Percentiles rank a stretch among this genome's conserved stretches.
phyloP scores from a whole-genome alignment of 2,797 vertebrate species.

The Hippoglossus hippoglossus region DNA sequence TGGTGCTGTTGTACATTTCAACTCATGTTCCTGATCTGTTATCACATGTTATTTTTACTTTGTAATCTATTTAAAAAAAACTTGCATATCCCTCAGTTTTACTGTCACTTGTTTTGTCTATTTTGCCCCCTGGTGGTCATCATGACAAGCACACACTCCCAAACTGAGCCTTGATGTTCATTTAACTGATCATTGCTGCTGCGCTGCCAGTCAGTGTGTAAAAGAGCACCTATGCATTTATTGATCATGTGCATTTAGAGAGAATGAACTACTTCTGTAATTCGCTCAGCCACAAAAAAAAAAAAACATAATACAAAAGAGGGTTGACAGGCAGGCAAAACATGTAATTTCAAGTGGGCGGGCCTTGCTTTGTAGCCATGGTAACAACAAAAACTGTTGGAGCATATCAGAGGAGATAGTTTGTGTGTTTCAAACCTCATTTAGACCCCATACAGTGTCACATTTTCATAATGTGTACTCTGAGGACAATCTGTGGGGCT shows the following conservation, averaged over 20 bases:
- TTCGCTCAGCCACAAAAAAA: neutral
- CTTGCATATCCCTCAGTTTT: conserved; percentile 6
- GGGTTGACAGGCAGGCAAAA: conserved; percentile 52
- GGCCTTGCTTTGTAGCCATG: conserved; percentile 73
- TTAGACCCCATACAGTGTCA: conserved; percentile 62
- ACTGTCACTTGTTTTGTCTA: conserved; percentile 30
- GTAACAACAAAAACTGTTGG: conserved; percentile 76
- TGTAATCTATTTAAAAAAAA: conserved; percentile 1
- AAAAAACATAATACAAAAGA: conserved; percentile 4
- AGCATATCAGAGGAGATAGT: conserved; percentile 63
- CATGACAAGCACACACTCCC: conserved; percentile 21
- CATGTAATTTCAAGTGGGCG: conserved; percentile 68
- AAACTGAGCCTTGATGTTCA: neutral
- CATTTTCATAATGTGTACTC: conserved; percentile 56
- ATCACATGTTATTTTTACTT: neutral
- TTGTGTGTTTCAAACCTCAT: conserved; percentile 70
- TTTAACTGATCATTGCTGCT: conserved; percentile 5
- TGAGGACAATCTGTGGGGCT: conserved; percentile 47
- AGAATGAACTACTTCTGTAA: conserved; percentile 18
- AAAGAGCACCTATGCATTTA: conserved; percentile 12
- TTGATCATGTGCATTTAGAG: neutral
- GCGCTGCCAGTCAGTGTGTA: neutral
- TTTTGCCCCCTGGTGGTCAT: conserved; percentile 80
- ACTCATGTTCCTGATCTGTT: neutral
- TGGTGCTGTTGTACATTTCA: neutral